These are phyloP conservation scores for Euplexia lucipara DNA, from an alignment of 2,888 invertebrate genomes.

Conservation along the genomic window DNA sequence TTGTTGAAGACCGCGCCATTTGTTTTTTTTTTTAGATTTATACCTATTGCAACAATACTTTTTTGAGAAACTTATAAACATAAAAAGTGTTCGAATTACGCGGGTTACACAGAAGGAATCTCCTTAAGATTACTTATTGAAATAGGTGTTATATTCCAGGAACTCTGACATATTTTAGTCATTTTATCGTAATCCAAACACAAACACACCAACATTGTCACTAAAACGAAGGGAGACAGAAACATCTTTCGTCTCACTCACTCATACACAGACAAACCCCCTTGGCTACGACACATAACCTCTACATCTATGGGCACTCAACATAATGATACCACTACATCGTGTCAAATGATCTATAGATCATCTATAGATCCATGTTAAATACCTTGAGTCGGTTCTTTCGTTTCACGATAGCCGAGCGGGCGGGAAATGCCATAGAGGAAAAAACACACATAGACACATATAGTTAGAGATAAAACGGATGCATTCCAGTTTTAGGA, in stretches of 20 bases:
- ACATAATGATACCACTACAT: slow-evolving; percentile 85
- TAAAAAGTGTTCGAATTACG: too few relatives aligned
- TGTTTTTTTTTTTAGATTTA: too few relatives aligned
- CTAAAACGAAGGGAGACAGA: slow-evolving; percentile 68
- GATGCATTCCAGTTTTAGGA: slow-evolving; percentile 86
- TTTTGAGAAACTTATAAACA: too few relatives aligned
- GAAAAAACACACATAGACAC: slow-evolving; percentile 93
- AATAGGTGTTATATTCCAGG: too few relatives aligned
- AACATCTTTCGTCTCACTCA: slow-evolving; percentile 80
- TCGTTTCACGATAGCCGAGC: slow-evolving; percentile 92
- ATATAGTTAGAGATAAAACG: slow-evolving; percentile 91
- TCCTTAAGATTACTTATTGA: too few relatives aligned
- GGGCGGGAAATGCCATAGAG: slow-evolving; percentile 93
- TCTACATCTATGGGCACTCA: slow-evolving; percentile 87
- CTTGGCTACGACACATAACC: slow-evolving; percentile 90
- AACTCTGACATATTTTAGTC: too few relatives aligned
- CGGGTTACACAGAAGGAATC: too few relatives aligned
- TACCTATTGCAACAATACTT: too few relatives aligned
- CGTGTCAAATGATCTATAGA: slow-evolving; percentile 72
- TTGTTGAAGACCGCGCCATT: too few relatives aligned
- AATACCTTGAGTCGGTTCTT: slow-evolving; percentile 91
- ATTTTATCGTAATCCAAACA: slow-evolving; percentile 32
- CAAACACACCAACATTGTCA: slow-evolving; percentile 20
- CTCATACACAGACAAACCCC: slow-evolving; percentile 87
- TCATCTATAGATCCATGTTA: slow-evolving; percentile 67